Conservation (phyloP, 2,113 vertebrate species). For the Oncorhynchus masou region DNA sequence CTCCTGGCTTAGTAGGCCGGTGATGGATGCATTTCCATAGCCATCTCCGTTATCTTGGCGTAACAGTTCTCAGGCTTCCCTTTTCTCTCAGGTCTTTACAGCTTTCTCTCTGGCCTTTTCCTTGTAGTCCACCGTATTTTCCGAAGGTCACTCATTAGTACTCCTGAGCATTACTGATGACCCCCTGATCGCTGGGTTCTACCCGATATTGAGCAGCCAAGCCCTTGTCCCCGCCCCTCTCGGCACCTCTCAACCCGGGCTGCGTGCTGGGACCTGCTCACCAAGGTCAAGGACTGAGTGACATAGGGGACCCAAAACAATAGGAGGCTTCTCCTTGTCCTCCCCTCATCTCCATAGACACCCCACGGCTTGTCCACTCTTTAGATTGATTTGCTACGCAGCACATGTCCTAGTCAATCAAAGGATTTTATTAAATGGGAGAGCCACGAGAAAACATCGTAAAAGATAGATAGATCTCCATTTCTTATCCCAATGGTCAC, state of each 20-base stretch:
- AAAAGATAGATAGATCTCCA: not conserved
- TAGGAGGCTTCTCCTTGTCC: conserved; percentile 55
- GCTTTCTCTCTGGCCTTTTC: conserved; percentile 53
- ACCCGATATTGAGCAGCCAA: conserved; percentile 44
- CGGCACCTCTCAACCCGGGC: conserved; percentile 42
- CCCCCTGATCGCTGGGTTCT: conserved; percentile 60
- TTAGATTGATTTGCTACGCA: conserved; percentile 68
- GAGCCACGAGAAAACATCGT: conserved; percentile 45
- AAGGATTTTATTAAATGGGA: conserved; percentile 63
- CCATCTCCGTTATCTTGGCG: conserved; percentile 77
- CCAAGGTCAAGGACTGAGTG: conserved; percentile 75
- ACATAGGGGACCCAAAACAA: conserved; percentile 65
- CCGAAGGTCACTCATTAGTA: conserved; percentile 80
- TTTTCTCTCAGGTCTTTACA: conserved; percentile 71
- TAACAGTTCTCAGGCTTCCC: conserved; percentile 72
- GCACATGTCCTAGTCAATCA: conserved; percentile 71
- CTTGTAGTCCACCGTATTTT: conserved; percentile 58
- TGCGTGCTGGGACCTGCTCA: conserved; percentile 35
- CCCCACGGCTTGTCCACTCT: conserved; percentile 41
- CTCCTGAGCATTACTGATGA: conserved; percentile 70
- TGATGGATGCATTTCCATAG: conserved; percentile 81
- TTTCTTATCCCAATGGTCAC: not conserved
- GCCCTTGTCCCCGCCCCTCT: conserved; percentile 36
- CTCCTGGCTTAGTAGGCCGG: conserved; percentile 70
- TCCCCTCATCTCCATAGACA: conserved; percentile 47